A percentile compares a stretch with the other conserved stretches of the same genome.
phyloP scores from a whole-genome alignment of 2,888 invertebrate genomes.

The Amphimallon solstitiale region DNA sequence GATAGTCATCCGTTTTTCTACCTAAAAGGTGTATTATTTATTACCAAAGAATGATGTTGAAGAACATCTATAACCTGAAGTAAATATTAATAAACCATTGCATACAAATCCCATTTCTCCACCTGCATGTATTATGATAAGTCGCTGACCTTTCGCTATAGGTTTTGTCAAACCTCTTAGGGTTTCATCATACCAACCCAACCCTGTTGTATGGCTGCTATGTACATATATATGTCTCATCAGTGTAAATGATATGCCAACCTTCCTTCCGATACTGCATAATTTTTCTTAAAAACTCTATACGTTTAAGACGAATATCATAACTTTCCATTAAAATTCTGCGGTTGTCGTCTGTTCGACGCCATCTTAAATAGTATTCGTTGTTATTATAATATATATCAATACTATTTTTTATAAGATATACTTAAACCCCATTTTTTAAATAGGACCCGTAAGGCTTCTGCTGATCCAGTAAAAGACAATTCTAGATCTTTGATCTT shows the following conservation, averaged over 20 bases:
- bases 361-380: not conserved
- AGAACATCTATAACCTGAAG: conserved; percentile 33
- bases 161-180: conserved; percentile 33
- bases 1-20: conserved; percentile 50
- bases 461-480: not conserved
- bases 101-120: conserved; percentile 27
- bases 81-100: conserved; percentile 27
- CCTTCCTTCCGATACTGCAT: not conserved
- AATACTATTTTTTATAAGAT: not conserved
- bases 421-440: not conserved
- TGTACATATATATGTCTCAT: not conserved
- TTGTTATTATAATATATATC: not conserved
- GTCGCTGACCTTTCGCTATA: no score
- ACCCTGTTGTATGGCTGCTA: not conserved
- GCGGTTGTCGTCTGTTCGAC: not conserved
- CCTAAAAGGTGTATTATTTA: not conserved
- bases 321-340: no score
- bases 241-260: not conserved
- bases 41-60: no score
- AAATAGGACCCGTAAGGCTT: not conserved
- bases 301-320: not conserved
- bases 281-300: not conserved
- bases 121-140: conserved; percentile 33
- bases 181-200: not conserved
- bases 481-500: not conserved